Conservation (phyloP, 92 coral and sea anemone species). For the Parazoanthus swiftii region DNA sequence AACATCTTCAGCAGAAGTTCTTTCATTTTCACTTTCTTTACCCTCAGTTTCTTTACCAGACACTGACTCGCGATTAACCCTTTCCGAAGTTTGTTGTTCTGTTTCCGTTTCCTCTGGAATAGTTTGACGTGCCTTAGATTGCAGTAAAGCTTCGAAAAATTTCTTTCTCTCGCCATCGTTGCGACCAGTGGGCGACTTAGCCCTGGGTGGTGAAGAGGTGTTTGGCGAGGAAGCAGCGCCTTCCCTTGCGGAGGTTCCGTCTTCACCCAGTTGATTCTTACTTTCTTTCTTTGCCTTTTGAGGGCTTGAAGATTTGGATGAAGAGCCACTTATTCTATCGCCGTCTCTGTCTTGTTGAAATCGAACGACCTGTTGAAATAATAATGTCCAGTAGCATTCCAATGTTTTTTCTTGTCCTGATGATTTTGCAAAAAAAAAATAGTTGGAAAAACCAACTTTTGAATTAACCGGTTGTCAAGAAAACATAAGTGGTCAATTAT, state of each 20-base stretch:
- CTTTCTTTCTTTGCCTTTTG: slow-evolving; percentile 1
- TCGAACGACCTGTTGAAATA: slow-evolving; percentile 26
- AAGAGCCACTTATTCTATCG: neutral
- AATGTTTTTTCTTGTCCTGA: neutral
- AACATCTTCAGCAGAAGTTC: neutral
- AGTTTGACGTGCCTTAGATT: slow-evolving; percentile 58
- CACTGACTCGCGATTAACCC: neutral
- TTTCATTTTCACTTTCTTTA: neutral
- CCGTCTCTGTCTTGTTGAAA: slow-evolving; percentile 15
- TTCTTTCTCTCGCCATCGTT: slow-evolving; percentile 72
- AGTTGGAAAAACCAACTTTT: neutral
- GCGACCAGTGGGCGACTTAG: slow-evolving; percentile 43
- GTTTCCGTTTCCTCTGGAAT: slow-evolving; percentile 72
- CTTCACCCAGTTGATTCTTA: neutral
- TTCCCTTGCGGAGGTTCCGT: neutral
- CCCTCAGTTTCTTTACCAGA: neutral
- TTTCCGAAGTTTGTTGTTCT: slow-evolving; percentile 34
- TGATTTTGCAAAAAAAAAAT: too few species aligned
- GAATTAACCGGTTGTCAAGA: neutral
- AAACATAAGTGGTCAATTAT: too few species aligned
- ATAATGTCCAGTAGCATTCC: neutral
- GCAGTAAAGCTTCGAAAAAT: slow-evolving; percentile 86
- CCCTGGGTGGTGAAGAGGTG: slow-evolving; percentile 25
- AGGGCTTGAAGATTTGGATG: slow-evolving; percentile 28
- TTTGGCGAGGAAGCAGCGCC: neutral